Evolutionary conservation across 2,888 invertebrate genomes (phyloP).

Genomic region (Melanotus villosus): DNA sequence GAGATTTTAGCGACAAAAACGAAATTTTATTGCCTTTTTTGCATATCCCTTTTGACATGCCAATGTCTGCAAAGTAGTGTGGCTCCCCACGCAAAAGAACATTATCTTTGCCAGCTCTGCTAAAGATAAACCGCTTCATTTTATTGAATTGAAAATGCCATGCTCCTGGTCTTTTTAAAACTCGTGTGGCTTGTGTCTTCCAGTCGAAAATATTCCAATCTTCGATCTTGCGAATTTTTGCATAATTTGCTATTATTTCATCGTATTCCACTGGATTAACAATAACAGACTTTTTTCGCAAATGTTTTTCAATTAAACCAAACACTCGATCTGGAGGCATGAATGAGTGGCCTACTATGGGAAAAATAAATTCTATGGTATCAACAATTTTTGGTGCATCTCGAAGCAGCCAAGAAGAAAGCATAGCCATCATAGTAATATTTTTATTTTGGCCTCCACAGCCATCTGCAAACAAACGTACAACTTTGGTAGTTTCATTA

Average conservation of each 20-base stretch:
- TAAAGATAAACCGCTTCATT: constrained; percentile 4
- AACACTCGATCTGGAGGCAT: constrained; percentile 1
- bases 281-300: background rate
- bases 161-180: background rate
- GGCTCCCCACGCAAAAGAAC: background rate
- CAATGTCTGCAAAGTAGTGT: background rate
- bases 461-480: constrained; percentile 1
- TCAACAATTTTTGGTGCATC: background rate
- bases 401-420: constrained; percentile 1
- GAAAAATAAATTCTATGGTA: background rate
- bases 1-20: too few species aligned
- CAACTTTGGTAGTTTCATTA: background rate
- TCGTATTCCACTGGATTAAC: background rate
- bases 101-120: background rate
- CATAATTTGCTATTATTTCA: background rate
- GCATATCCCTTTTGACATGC: too few species aligned
- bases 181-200: background rate
- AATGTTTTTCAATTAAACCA: background rate
- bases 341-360: background rate
- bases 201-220: constrained; percentile 51
- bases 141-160: constrained; percentile 23
- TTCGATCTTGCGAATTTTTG: constrained; percentile 18
- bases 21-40: too few species aligned
- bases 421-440: background rate
- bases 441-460: background rate